A percentile compares a stretch with the other conserved stretches of the same genome.
Evolutionary conservation across 2,888 invertebrate genomes (phyloP).

Genomic region (Morinoia aosen): DNA sequence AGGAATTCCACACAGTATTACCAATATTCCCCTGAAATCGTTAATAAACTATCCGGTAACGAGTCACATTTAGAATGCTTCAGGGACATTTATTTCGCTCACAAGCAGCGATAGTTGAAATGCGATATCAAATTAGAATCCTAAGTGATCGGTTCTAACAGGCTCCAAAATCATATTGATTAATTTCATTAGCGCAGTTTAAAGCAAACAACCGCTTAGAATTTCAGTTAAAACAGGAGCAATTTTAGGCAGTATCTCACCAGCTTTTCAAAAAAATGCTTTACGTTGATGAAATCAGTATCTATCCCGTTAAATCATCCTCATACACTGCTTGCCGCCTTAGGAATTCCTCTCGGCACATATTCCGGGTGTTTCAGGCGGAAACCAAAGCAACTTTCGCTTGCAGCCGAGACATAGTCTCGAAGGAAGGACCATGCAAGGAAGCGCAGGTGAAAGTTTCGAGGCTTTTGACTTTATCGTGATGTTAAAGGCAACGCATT

Average conservation of each 20-base stretch:
- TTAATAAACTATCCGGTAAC: too few species aligned
- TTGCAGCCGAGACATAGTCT: not conserved
- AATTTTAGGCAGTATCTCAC: not conserved
- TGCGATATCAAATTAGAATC: too few species aligned
- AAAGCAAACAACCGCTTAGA: not conserved
- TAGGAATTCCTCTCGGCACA: not conserved
- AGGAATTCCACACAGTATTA: too few species aligned
- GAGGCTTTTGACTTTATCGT: not conserved
- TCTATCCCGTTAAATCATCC: not conserved
- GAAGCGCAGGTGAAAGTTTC: not conserved
- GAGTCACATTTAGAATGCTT: too few species aligned
- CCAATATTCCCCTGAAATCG: too few species aligned
- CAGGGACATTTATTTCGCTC: too few species aligned
- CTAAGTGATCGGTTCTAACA: too few species aligned
- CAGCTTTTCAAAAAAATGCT: not conserved
- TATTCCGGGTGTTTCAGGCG: not conserved
- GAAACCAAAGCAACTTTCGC: not conserved
- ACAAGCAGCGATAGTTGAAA: too few species aligned
- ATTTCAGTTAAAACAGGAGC: not conserved
- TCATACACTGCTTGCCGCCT: not conserved
- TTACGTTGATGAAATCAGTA: not conserved
- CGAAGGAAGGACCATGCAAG: not conserved
- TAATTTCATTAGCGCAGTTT: not conserved
- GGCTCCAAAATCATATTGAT: not conserved
- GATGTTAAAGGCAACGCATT: constrained; percentile 12